These are phyloP conservation scores for Apocrypta bakeri DNA, from an alignment of 1,140 invertebrate species.

Conservation along the genomic window DNA sequence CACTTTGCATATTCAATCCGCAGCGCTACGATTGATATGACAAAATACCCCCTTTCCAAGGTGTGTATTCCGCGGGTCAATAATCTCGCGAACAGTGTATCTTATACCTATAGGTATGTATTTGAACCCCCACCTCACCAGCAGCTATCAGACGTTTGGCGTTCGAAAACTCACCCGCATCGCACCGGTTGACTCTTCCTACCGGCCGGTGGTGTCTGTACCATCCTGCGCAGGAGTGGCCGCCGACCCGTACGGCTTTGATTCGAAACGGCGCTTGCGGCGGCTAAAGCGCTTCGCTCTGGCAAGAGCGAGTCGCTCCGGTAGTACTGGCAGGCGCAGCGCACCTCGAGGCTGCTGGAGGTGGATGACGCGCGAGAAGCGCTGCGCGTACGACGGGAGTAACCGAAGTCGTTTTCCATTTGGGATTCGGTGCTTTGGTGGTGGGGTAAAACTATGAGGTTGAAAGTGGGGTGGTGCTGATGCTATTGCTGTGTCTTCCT, in stretches of 20 bases:
- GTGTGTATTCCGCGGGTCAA: too few species aligned
- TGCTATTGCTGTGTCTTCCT: too few species aligned
- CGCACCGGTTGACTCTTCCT: conserved; percentile 52
- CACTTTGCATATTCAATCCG: too few species aligned
- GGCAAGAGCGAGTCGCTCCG: conserved; percentile 85
- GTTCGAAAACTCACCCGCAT: conserved; percentile 60
- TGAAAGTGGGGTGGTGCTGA: neutral
- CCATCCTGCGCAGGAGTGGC: conserved; percentile 50
- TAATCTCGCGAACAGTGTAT: conserved; percentile 6
- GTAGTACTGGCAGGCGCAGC: conserved; percentile 89
- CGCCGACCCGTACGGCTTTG: neutral
- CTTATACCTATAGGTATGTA: too few species aligned
- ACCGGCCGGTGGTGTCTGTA: conserved; percentile 59
- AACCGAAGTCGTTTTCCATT: conserved; percentile 67
- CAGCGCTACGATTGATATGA: too few species aligned
- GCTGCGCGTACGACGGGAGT: conserved; percentile 48
- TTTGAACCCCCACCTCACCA: neutral
- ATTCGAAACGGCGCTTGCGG: conserved; percentile 57
- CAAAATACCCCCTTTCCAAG: too few species aligned
- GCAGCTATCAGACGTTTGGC: neutral
- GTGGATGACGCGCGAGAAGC: conserved; percentile 77
- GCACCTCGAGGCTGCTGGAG: conserved; percentile 82
- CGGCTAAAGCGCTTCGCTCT: conserved; percentile 78
- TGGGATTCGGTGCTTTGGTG: conserved; percentile 55
- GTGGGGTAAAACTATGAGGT: neutral